Conservation (phyloP, 2,113 vertebrate species). For the Ptilorrhoa leucosticta region DNA sequence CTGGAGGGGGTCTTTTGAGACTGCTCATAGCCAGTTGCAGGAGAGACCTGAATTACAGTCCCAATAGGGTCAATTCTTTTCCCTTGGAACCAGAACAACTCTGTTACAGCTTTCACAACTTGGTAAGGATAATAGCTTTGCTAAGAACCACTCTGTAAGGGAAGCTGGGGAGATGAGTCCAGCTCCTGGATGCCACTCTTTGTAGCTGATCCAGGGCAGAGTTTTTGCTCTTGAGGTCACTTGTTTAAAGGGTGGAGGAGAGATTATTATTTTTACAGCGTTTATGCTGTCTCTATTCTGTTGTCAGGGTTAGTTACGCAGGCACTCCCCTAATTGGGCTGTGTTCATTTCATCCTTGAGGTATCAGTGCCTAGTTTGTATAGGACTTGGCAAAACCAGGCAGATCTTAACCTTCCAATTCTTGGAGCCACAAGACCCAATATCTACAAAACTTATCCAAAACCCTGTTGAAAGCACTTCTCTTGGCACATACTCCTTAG, state of each 20-base stretch:
- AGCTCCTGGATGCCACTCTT: neutral
- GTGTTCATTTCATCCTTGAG: neutral
- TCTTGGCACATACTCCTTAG: neutral
- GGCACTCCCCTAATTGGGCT: neutral
- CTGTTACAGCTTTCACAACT: neutral
- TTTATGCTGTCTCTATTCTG: neutral
- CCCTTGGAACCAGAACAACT: neutral
- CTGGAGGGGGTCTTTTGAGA: neutral
- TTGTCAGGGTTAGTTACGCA: neutral
- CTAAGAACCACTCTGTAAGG: neutral
- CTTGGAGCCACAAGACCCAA: neutral
- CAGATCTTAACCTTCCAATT: neutral
- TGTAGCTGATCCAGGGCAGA: neutral
- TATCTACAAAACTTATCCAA: neutral
- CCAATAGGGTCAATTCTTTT: neutral
- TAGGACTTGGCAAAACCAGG: neutral
- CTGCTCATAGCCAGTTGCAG: neutral
- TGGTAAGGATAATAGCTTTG: neutral
- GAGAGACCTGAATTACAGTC: neutral
- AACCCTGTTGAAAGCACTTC: neutral
- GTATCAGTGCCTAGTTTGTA: neutral
- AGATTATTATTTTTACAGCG: neutral
- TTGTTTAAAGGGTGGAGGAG: constrained; percentile 24
- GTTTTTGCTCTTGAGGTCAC: neutral
- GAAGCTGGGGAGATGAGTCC: neutral